These are phyloP conservation scores for Diuraphis noxia DNA, from an alignment of 1,140 invertebrate genomes.

Conservation along the genomic window DNA sequence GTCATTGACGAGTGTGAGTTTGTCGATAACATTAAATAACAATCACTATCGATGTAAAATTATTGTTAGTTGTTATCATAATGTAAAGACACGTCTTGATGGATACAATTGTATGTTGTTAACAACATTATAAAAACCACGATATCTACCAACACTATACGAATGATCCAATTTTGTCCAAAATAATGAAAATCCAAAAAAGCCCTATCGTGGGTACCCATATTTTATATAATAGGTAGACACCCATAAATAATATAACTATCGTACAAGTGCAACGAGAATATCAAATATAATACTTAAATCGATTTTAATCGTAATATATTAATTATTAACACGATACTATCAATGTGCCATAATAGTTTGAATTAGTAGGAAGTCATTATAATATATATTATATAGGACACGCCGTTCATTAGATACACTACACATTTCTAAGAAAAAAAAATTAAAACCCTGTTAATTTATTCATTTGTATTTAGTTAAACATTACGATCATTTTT, in stretches of 20 bases:
- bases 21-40: neutral
- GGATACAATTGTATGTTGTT: neutral
- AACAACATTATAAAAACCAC: too few relatives aligned
- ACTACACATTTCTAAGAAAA: neutral
- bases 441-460: neutral
- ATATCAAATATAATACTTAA: neutral
- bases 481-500: neutral
- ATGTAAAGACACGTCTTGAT: neutral
- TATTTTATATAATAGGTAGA: neutral
- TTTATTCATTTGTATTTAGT: neutral
- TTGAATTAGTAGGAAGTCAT: neutral
- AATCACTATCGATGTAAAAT: neutral
- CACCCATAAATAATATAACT: neutral
- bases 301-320: neutral
- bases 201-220: neutral
- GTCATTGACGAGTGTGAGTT: neutral
- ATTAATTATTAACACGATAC: neutral
- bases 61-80: neutral
- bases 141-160: accelerated
- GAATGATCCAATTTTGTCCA: neutral
- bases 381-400: neutral
- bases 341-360: neutral
- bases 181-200: neutral
- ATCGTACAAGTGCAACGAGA: neutral
- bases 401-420: neutral